These are phyloP conservation scores for Vicugna pacos DNA, from an alignment of 2,113 vertebrate species.

Conservation along the genomic window DNA sequence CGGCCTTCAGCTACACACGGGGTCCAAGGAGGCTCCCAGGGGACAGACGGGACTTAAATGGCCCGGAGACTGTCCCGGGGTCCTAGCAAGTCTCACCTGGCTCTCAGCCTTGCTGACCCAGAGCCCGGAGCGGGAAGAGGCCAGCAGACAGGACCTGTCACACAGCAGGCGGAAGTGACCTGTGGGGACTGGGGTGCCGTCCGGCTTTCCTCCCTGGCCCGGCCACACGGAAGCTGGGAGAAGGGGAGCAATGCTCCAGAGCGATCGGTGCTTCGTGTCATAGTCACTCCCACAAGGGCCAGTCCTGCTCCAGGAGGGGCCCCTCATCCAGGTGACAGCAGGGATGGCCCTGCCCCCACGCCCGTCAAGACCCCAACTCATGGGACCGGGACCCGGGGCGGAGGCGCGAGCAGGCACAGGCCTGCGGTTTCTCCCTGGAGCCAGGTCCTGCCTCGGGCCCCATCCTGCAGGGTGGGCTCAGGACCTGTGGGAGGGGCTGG, in stretches of 20 bases:
- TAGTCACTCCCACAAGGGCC: neutral
- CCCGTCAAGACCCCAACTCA: neutral
- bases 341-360: neutral
- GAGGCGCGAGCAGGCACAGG: neutral
- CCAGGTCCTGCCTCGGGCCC: neutral
- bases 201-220: neutral
- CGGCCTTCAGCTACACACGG: neutral
- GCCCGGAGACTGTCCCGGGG: neutral
- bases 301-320: neutral
- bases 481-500: neutral
- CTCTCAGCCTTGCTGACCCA: neutral
- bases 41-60: too few relatives aligned
- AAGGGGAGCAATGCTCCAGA: neutral
- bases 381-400: neutral
- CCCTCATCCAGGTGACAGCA: too few relatives aligned
- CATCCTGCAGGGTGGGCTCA: neutral
- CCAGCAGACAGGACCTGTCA: neutral
- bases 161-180: too few relatives aligned
- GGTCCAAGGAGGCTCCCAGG: neutral
- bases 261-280: neutral
- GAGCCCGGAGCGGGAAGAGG: accelerated
- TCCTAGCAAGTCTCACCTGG: neutral
- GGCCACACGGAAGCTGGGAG: neutral
- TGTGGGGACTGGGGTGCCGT: too few relatives aligned
- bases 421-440: too few relatives aligned